Evolutionary conservation across 2,797 vertebrate genomes (phyloP).

Genomic region (Oryzias dopingdopingensis): DNA sequence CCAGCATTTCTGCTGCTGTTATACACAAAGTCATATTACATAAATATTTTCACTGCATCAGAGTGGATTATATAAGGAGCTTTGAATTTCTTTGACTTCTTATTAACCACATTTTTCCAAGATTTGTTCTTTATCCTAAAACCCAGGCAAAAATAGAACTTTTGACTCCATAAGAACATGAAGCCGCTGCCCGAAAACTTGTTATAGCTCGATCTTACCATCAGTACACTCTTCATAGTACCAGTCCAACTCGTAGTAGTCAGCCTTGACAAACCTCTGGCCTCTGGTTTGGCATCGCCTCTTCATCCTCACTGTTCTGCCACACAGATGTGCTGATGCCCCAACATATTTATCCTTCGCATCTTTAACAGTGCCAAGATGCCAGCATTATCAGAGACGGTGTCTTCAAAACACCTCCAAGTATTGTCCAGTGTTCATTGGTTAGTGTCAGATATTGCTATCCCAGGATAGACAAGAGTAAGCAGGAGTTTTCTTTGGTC

Average conservation of each 20-base stretch:
- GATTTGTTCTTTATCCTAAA: background rate
- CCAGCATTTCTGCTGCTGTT: conserved; percentile 5
- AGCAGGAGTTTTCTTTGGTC: conserved; percentile 18
- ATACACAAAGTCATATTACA: conserved; percentile 20
- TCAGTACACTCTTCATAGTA: conserved; percentile 98
- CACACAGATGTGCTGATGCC: conserved; percentile 29
- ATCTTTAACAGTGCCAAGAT: conserved; percentile 12
- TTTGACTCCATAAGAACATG: conserved; percentile 8
- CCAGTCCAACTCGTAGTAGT: conserved; percentile 99
- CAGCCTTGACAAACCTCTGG: conserved; percentile 96
- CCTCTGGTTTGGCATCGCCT: conserved; percentile 91
- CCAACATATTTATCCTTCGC: conserved; percentile 37
- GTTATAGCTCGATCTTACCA: conserved; percentile 78
- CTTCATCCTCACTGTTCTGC: conserved; percentile 69
- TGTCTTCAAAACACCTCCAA: conserved; percentile 6
- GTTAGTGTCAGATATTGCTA: conserved; percentile 14
- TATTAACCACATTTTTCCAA: background rate
- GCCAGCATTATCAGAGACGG: conserved; percentile 38
- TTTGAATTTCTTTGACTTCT: background rate
- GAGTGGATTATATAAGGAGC: conserved; percentile 2
- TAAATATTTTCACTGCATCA: conserved; percentile 26
- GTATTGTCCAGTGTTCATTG: conserved; percentile 14
- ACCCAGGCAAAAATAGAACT: background rate
- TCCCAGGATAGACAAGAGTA: conserved; percentile 51
- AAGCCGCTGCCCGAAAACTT: background rate